A percentile compares a stretch with the other conserved stretches of the same genome.
Evolutionary conservation across 1,140 invertebrate genomes (phyloP).

Genomic region (Copidosoma floridanum): DNA sequence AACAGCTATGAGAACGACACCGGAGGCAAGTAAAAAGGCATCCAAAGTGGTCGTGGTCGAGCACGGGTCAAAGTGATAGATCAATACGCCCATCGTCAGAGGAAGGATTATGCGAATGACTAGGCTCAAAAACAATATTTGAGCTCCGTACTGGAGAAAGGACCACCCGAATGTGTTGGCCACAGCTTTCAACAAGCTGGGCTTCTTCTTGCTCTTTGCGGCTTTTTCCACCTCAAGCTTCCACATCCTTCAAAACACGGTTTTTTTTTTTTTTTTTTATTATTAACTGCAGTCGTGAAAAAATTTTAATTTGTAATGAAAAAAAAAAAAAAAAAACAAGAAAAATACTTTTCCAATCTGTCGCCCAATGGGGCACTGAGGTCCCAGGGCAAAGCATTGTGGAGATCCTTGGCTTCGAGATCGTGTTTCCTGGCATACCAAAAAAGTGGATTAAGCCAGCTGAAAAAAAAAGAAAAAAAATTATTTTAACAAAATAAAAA

Average conservation of each 20-base stretch:
- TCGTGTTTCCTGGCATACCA: conserved; percentile 39
- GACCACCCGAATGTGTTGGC: conserved; percentile 46
- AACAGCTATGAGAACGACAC: conserved; percentile 50
- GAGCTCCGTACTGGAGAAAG: conserved; percentile 39
- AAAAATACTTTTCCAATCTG: conserved; percentile 65
- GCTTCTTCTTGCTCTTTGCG: conserved; percentile 36
- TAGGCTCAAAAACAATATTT: conserved; percentile 32
- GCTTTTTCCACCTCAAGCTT: conserved; percentile 52
- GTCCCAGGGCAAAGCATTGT: conserved; percentile 59
- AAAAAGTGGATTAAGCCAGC: conserved; percentile 47
- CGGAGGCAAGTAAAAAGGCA: conserved; percentile 54
- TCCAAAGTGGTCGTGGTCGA: conserved; percentile 36
- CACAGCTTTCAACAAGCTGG: conserved; percentile 48
- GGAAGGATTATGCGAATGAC: conserved; percentile 48
- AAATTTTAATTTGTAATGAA: no score
- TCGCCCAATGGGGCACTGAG: conserved; percentile 63
- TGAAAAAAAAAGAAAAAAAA: conserved; percentile 25
- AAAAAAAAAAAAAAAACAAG: no score
- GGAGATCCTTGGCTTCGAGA: conserved; percentile 44
- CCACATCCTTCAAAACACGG: conserved; percentile 40
- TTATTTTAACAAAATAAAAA: not conserved
- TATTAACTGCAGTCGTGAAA: no score
- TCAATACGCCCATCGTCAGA: conserved; percentile 48
- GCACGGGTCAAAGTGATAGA: conserved; percentile 55
- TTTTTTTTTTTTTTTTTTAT: no score